These are phyloP conservation scores for Holacanthus passer DNA, from an alignment of 2,113 vertebrate genomes.

Conservation along the genomic window DNA sequence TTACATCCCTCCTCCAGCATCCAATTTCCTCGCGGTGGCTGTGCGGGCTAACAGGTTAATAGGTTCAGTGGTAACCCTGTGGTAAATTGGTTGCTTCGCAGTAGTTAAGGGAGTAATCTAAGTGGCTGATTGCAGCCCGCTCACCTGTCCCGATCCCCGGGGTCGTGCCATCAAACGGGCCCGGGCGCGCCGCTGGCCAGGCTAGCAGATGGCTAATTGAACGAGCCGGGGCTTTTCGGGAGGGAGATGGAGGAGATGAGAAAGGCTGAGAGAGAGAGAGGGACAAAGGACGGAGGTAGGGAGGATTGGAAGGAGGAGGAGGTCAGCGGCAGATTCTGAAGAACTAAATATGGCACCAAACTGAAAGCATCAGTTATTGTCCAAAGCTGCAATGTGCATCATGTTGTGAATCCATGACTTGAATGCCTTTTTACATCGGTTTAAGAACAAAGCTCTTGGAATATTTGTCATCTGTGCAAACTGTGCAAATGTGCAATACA, in stretches of 20 bases:
- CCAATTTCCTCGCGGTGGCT: conserved; percentile 58
- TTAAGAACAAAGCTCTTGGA: not conserved
- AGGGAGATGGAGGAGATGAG: conserved; percentile 41
- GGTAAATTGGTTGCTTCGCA: conserved; percentile 67
- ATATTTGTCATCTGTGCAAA: too few species aligned
- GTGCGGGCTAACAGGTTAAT: conserved; percentile 62
- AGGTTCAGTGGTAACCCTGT: conserved; percentile 62
- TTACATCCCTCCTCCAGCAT: conserved; percentile 60
- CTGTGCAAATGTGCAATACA: not conserved
- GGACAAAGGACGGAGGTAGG: conserved; percentile 33
- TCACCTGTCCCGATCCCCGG: conserved; percentile 67
- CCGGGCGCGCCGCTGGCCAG: conserved; percentile 6
- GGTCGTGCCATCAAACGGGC: conserved; percentile 53
- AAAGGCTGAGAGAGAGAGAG: conserved; percentile 32
- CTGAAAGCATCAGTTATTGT: conserved; percentile 10
- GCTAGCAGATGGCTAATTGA: conserved; percentile 68
- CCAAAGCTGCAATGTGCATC: not conserved
- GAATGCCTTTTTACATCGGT: conserved; percentile 2
- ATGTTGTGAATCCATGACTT: not conserved
- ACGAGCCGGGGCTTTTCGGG: conserved; percentile 26
- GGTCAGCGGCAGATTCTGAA: conserved; percentile 25
- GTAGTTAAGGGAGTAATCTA: conserved; percentile 75
- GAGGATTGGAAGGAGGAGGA: conserved; percentile 4
- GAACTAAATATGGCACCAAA: conserved; percentile 26
- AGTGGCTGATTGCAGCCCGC: conserved; percentile 65